Evolutionary conservation across 2,113 vertebrate genomes (phyloP), one percentile per base, ranked within the genome.

Genomic region (Lepidiolamprologus cunningtoni): DNA sequence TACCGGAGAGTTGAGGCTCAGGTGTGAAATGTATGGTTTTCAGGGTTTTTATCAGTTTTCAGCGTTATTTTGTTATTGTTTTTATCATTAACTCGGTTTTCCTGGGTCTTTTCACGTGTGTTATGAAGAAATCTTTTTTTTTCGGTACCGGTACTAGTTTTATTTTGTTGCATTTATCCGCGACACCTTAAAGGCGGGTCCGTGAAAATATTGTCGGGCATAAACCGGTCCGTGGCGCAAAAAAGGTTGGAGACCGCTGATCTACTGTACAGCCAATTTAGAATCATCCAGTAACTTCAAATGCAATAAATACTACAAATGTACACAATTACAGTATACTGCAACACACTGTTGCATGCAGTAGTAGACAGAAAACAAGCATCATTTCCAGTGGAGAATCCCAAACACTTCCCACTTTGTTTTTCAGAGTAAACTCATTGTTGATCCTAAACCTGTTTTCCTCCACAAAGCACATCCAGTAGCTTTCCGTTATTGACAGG

Each of bases 71-170:
- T 13, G 40, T 42, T 42, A 13, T 42, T 2, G 40, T 42, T 42
- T 42, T 42, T 0, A 42, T 42, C 12, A 2, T 42, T 42, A 0
- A 42, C 40, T 42, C 1, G 0, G 3, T 42, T 42, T 42, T 42
- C 5, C 40, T 42, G 3, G 37, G 11, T 40, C 37, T 40, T 45
- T 45, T 14, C 12, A 45, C 3, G 12, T 42, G 40, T 42, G 40
- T 42, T 42, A 42, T 13, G 12, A 42, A 45, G 14, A 45, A 45
- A 14, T 45, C 3, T 4, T 14, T 0, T 45, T 42, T 45, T 45
- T 14, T 45, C 42, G 1, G 42, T 45, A 16, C 42, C 6, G 1
- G 6, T 45, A 45, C 13, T 45, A 45, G 42, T 45, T 45, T 45
- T 16, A 45, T 16, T 45, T 45, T 16, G 42, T 45, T 45, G 42